A percentile compares a stretch with the other conserved stretches of the same genome.
Evolutionary conservation across 2,113 vertebrate genomes (phyloP).

Genomic region (Megaleporinus macrocephalus): DNA sequence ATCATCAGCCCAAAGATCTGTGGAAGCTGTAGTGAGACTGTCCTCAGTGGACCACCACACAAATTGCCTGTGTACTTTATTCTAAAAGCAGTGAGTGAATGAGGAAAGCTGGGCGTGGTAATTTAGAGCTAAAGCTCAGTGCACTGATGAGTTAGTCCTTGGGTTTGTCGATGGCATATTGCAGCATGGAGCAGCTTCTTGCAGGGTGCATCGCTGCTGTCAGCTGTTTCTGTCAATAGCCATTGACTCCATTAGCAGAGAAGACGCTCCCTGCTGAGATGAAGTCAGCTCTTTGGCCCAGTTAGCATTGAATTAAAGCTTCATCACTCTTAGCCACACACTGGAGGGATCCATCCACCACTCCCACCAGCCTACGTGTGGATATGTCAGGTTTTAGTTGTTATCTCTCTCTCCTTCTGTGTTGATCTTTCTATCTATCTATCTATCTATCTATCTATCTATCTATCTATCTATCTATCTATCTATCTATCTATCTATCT

Average conservation of each 20-base stretch:
- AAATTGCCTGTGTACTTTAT: neutral
- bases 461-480: neutral
- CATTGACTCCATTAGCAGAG: conserved; percentile 47
- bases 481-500: neutral
- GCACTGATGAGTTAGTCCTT: conserved; percentile 43
- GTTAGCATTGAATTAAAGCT: conserved; percentile 46
- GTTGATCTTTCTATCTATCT: neutral
- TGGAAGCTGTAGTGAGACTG: neutral
- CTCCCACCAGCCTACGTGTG: conserved; percentile 16
- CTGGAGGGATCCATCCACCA: conserved; percentile 19
- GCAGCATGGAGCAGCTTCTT: conserved; percentile 46
- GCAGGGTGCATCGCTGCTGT: conserved; percentile 49
- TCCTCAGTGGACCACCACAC: neutral
- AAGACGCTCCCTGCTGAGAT: conserved; percentile 42
- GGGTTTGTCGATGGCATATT: conserved; percentile 52
- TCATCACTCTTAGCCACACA: conserved; percentile 40
- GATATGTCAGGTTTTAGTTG: neutral
- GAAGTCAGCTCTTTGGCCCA: conserved; percentile 43
- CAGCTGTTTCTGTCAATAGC: conserved; percentile 51
- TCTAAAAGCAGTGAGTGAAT: conserved; percentile 22
- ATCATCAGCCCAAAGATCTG: neutral
- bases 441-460: neutral
- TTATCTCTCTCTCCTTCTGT: neutral
- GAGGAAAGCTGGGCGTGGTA: conserved; percentile 10
- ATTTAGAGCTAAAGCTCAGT: conserved; percentile 13